phyloP scores from a whole-genome alignment of 1,140 invertebrate species.

The Conus betulinus region DNA sequence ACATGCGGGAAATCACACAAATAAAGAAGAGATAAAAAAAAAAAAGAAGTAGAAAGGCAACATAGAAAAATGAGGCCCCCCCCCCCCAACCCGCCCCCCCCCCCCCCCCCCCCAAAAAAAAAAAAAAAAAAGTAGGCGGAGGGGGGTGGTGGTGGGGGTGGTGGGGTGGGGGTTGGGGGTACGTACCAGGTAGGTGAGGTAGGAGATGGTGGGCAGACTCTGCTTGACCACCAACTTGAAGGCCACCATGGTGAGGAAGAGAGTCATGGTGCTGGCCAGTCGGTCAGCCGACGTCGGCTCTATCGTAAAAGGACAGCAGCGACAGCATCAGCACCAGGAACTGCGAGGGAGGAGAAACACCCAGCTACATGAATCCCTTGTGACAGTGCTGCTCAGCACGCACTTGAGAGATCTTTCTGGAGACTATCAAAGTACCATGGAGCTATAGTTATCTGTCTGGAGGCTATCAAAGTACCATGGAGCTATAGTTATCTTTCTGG shows the following conservation, averaged over 20 bases:
- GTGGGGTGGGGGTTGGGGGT: too few relatives aligned
- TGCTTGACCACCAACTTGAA: constrained; percentile 73
- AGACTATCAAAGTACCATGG: too few relatives aligned
- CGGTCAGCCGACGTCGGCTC: constrained; percentile 59
- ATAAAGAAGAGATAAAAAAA: not conserved
- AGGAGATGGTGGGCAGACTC: constrained; percentile 70
- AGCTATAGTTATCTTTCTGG: too few relatives aligned
- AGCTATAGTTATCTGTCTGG: too few relatives aligned
- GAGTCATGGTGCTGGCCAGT: constrained; percentile 67
- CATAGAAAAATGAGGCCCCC: not conserved
- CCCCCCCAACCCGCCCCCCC: too few relatives aligned
- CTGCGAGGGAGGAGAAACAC: constrained; percentile 44
- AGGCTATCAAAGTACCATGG: too few relatives aligned
- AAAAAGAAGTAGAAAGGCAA: not conserved
- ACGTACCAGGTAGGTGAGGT: constrained; percentile 72
- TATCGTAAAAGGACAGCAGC: constrained; percentile 66
- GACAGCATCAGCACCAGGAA: constrained; percentile 67
- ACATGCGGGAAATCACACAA: not conserved
- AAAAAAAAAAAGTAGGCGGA: not conserved
- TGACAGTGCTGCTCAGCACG: not conserved
- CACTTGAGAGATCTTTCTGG: not conserved
- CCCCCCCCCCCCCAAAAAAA: too few relatives aligned
- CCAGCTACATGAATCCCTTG: too few relatives aligned
- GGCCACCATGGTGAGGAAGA: constrained; percentile 72
- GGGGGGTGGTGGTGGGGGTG: not conserved